A percentile compares a stretch with the other conserved stretches of the same genome.
Evolutionary conservation across 2,888 invertebrate species (phyloP).

Genomic region (Microctonus aethiopoides): DNA sequence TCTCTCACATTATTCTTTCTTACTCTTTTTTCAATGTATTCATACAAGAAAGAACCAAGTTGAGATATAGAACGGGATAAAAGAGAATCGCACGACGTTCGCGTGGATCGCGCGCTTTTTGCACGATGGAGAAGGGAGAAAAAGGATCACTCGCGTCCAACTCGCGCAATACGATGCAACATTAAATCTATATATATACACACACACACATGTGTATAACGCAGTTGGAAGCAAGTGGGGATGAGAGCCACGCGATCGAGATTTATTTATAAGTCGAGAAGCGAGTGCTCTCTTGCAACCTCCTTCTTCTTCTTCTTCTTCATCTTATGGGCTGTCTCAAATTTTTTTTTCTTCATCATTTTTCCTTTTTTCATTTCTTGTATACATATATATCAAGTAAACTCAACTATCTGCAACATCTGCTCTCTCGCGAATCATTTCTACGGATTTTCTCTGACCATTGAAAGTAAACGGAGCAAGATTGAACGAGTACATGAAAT

Average conservation of each 20-base stretch:
- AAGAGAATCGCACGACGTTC: slow-evolving; percentile 34
- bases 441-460: background rate
- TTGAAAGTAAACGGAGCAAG: background rate
- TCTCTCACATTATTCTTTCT: background rate
- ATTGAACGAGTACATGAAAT: background rate
- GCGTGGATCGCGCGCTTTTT: slow-evolving; percentile 40
- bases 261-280: slow-evolving; percentile 66
- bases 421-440: background rate
- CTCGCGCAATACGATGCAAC: background rate
- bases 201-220: background rate
- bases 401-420: slow-evolving; percentile 13
- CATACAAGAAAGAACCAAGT: background rate
- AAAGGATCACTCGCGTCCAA: slow-evolving; percentile 32
- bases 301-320: slow-evolving; percentile 7
- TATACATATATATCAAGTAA: background rate
- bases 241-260: slow-evolving; percentile 67
- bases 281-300: background rate
- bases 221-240: slow-evolving; percentile 49
- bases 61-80: background rate
- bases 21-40: background rate
- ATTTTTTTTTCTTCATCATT: slow-evolving; percentile 22
- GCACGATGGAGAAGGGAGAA: slow-evolving; percentile 36
- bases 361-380: slow-evolving; percentile 17
- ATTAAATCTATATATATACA: background rate
- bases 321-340: background rate